Percentiles rank a stretch among this genome's conserved stretches.
Conservation (phyloP, 2,888 invertebrate genomes). For the Lamproptera curius region DNA sequence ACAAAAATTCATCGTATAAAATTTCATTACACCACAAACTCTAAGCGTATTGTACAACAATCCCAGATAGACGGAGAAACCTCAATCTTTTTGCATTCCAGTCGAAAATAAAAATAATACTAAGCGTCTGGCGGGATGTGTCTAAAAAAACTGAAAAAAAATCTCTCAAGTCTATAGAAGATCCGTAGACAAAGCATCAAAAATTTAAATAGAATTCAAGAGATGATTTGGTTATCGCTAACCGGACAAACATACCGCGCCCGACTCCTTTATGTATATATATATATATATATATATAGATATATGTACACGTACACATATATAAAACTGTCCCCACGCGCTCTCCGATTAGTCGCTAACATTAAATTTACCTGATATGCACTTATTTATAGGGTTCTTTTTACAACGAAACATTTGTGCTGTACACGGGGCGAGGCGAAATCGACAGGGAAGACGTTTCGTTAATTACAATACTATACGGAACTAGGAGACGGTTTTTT, state of each 20-base stretch:
- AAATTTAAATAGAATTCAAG: neutral
- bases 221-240: neutral
- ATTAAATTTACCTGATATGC: constrained; percentile 74
- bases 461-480: constrained; percentile 24
- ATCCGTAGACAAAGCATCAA: constrained; percentile 2
- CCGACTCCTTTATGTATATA: no score
- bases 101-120: constrained; percentile 21
- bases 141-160: neutral
- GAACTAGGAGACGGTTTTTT: constrained; percentile 33
- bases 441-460: constrained; percentile 16
- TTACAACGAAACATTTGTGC: constrained; percentile 71
- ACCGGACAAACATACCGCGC: constrained; percentile 12
- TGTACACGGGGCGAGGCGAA: constrained; percentile 49
- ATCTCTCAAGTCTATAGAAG: neutral
- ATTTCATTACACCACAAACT: constrained; percentile 44
- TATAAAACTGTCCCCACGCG: constrained; percentile 36
- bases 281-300: no score
- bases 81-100: constrained; percentile 8
- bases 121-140: constrained; percentile 28
- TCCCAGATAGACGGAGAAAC: constrained; percentile 12
- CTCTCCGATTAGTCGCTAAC: constrained; percentile 63
- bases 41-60: constrained; percentile 14
- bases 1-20: constrained; percentile 50
- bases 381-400: constrained; percentile 61
- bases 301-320: constrained; percentile 19